Evolutionary conservation across 2,888 invertebrate species (phyloP).

Genomic region (Nemapogon koenigi): DNA sequence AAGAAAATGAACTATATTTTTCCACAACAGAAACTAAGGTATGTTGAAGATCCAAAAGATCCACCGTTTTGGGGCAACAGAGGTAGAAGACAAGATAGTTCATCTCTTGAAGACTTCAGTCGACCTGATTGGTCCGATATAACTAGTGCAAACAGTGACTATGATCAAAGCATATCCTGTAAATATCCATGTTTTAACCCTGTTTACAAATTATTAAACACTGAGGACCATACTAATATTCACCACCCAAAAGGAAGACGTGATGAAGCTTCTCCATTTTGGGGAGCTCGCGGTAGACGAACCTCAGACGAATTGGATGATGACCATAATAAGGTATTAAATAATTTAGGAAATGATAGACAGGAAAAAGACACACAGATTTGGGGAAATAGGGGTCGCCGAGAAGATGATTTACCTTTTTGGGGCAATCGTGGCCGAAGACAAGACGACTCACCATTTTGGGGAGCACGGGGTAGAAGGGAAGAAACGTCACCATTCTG

Average conservation of each 20-base stretch:
- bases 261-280: slow-evolving; percentile 32
- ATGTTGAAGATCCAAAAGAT: slow-evolving; percentile 23
- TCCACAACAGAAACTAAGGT: slow-evolving; percentile 17
- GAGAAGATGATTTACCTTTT: slow-evolving; percentile 17
- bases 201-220: neutral
- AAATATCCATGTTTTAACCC: neutral
- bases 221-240: neutral
- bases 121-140: slow-evolving; percentile 5
- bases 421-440: slow-evolving; percentile 26
- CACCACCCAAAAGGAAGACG: slow-evolving; percentile 16
- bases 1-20: slow-evolving; percentile 23
- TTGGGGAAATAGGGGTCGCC: slow-evolving; percentile 29
- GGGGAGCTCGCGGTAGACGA: slow-evolving; percentile 34
- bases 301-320: slow-evolving; percentile 22
- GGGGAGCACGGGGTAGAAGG: slow-evolving; percentile 41
- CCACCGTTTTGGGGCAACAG: slow-evolving; percentile 47
- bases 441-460: slow-evolving; percentile 30
- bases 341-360: too few relatives aligned
- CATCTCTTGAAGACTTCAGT: slow-evolving; percentile 16
- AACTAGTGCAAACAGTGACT: neutral
- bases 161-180: neutral
- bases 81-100: slow-evolving; percentile 37
- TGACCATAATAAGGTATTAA: too few relatives aligned
- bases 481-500: slow-evolving; percentile 24
- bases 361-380: slow-evolving; percentile 27